Evolutionary conservation across 2,888 invertebrate genomes (phyloP).

Genomic region (Onchidella celtica): DNA sequence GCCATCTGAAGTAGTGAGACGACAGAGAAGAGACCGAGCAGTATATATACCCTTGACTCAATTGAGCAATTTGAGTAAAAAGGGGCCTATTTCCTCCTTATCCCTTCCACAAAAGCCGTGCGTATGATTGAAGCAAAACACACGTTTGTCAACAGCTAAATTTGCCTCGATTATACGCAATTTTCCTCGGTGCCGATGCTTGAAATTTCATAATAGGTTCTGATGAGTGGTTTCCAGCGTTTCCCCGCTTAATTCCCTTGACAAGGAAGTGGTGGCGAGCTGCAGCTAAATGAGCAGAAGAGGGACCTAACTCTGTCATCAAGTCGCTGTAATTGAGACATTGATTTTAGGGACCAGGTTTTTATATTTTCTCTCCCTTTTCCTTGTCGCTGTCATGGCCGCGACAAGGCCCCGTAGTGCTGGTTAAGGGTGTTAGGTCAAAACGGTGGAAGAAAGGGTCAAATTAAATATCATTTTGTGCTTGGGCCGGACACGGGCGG

Average conservation of each 20-base stretch:
- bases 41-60: slow-evolving; percentile 51
- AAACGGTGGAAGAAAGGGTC: background rate
- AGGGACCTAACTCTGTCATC: background rate
- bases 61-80: slow-evolving; percentile 71
- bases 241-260: slow-evolving; percentile 72
- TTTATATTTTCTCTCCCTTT: no score
- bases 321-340: background rate
- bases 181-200: slow-evolving; percentile 65
- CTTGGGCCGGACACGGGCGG: background rate
- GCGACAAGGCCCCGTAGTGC: no score
- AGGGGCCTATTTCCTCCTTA: slow-evolving; percentile 65
- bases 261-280: slow-evolving; percentile 62
- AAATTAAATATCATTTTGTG: background rate
- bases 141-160: slow-evolving; percentile 73
- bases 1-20: no score
- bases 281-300: slow-evolving; percentile 58
- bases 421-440: background rate
- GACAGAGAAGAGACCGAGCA: background rate
- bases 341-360: background rate
- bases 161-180: slow-evolving; percentile 71
- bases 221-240: slow-evolving; percentile 67
- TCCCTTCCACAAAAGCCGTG: slow-evolving; percentile 68
- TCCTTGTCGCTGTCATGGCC: no score
- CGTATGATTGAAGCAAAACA: slow-evolving; percentile 70
- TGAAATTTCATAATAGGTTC: slow-evolving; percentile 71